Evolutionary conservation across 2,888 invertebrate species (phyloP), one percentile per base, ranked within the genome.

Genomic region (Mongoloraphidia duomilia): DNA sequence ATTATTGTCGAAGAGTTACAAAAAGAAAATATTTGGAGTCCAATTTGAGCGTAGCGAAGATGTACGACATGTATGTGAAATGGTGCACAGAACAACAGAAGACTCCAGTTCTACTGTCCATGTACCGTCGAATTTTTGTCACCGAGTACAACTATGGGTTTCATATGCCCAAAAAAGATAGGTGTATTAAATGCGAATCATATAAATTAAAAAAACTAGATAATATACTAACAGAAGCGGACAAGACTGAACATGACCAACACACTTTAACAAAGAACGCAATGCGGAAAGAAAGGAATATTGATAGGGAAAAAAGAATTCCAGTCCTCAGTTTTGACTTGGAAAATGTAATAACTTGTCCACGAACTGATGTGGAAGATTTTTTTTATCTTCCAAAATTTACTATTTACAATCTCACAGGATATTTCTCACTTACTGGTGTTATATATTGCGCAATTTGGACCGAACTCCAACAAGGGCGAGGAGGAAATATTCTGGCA

Each of bases 61-160:
- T 53, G 52, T 53, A 46, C 34, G 44, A 46, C 11, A 38, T 53
- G 13, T 52, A 52, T 35, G 9, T 39, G 34, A 50, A 52, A 44
- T 43, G 12, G 14, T 48, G 43, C 34, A 35, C 13, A 14, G 45
- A 53, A 33, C 11, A 33, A 12, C 35, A 39, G 10, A 43, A 34
- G 12, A 13, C 35, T 12, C 41, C 52, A 14, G 49, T 53, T 8
- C 52, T 50, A 47, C 44, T 38, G 42, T 39, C 43, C 9, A 44
- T 50, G 40, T 53, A 53, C 49, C 34, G 34, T 9, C 37, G 46
- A 42, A 50, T 53, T 12, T 53, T 53, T 51, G 47, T 35, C 13
- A 47, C 46, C 14, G 49, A 49, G 42, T 50, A 14, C 47, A 53
- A 53, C 37, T 34, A 50, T 8, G 42, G 34, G 12, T 53, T 53